Conservation (phyloP, 1,140 invertebrate species). For the Gyrodactylus bullatarudis region DNA sequence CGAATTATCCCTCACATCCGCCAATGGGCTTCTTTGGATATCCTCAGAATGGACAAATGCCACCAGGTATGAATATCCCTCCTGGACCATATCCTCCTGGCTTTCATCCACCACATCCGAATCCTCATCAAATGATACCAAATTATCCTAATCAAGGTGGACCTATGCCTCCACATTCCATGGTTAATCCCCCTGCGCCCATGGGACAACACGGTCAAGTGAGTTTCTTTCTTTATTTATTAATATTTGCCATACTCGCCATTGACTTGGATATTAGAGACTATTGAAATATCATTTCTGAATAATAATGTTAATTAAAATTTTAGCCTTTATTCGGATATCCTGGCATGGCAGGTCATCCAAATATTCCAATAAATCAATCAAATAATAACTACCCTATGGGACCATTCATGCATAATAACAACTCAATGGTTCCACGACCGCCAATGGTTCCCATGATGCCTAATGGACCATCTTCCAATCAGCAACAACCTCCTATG, state of each 20-base stretch:
- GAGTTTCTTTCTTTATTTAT: no score
- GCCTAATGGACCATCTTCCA: no score
- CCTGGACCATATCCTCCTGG: neutral
- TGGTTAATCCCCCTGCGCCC: neutral
- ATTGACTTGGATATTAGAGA: no score
- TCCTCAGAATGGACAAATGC: neutral
- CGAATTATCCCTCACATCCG: neutral
- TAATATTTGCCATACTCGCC: no score
- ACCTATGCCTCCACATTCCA: neutral
- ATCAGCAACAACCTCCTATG: neutral
- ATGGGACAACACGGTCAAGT: neutral
- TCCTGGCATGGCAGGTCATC: neutral
- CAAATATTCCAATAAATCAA: neutral
- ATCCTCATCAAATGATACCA: neutral
- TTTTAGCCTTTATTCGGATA: neutral
- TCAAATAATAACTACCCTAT: neutral
- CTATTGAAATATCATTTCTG: no score
- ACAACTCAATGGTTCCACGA: neutral
- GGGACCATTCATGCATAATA: no score
- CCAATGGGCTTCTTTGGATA: neutral
- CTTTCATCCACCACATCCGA: neutral
- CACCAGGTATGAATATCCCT: neutral
- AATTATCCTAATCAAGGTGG: no score
- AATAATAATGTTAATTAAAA: no score
- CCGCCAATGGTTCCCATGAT: neutral